Percentiles rank a stretch among this genome's conserved stretches.
Conservation (phyloP, 2,888 invertebrate genomes). For the Smittia aterrima region DNA sequence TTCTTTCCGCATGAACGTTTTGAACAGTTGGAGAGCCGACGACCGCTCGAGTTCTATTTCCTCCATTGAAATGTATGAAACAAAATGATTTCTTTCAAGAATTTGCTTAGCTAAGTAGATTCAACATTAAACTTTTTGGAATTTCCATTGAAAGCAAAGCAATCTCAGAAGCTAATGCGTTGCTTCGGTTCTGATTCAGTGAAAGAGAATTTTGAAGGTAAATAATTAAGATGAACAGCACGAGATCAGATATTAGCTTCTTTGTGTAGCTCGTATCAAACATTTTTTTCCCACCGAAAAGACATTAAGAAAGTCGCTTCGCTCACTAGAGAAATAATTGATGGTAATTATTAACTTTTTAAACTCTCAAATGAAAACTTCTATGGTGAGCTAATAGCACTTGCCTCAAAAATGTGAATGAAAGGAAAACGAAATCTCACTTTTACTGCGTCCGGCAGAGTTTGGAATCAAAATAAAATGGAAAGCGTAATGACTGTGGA, state of each 20-base stretch:
- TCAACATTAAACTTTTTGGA: no score
- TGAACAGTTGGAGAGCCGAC: not conserved
- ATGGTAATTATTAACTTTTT: constrained; percentile 34
- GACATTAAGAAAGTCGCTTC: constrained; percentile 23
- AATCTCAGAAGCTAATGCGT: no score
- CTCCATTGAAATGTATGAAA: not conserved
- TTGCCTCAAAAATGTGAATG: constrained; percentile 20
- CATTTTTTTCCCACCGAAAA: constrained; percentile 19
- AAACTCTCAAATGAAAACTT: constrained; percentile 28
- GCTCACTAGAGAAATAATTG: constrained; percentile 18
- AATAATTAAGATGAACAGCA: constrained; percentile 41
- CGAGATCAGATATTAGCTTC: constrained; percentile 31
- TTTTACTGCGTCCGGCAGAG: not conserved
- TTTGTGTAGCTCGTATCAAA: not conserved
- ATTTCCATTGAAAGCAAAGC: no score
- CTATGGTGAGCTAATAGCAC: not conserved
- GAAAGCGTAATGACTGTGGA: no score
- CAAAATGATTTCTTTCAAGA: not conserved
- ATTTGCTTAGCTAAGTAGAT: no score
- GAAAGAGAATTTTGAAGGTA: constrained; percentile 15
- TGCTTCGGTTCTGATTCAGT: not conserved
- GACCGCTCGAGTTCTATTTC: not conserved
- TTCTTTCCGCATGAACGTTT: no score
- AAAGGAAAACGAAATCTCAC: not conserved
- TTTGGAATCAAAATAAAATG: not conserved